Base-by-base conservation (phyloP, 2,888 invertebrate genomes). In the Lymantria dispar region DNA sequence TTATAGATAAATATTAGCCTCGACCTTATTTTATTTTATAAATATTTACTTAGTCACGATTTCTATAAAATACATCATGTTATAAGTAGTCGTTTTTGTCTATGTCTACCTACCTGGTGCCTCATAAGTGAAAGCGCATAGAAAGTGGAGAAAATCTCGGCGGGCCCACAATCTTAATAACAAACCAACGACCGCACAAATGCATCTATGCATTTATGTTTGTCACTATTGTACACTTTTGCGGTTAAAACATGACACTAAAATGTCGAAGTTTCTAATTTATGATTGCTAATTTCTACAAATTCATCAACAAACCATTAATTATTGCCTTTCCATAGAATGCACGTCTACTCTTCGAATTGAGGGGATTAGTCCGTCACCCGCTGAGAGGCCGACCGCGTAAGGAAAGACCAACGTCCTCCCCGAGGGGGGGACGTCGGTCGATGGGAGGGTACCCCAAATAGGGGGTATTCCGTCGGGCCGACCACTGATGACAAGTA, bases 111-210 rank as follows among this genome's bases (percentile, higher is more conserved):
- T 56, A 60, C 22, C 15, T 5, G 40, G 22, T 56, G 59, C 49
- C 69, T 76, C 73, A 76, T 80, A 81, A 83, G 84, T 83, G 83
- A 84, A 83, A 83, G 84, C 82, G 62, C 70, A 68, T 78, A 81
- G 83, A 83, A 81, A 66, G 82, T 66, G 71, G 83, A 60, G 83
- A 81, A 81, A 83, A 77, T 71, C 61, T 62, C 62, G 50, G 45
- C 61, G 59, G 57, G 45, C 67, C 60, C 73, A 66, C 74, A 70
- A 73, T 77, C 74, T 70, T 71, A 68, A 64, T 67, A 57, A 41
- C 48, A 58, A 70, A 64, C 56, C 64, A 54, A 65, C 70, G 70
- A 72, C 74, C 72, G 54, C 64, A 59, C 51, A 52, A 72, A 58
- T 79, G 78, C 76, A 76, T 57, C 70, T 72, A 75, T 77, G 78